phyloP scores from a whole-genome alignment of 1,140 invertebrate genomes.

The Diachasma alloeum region DNA sequence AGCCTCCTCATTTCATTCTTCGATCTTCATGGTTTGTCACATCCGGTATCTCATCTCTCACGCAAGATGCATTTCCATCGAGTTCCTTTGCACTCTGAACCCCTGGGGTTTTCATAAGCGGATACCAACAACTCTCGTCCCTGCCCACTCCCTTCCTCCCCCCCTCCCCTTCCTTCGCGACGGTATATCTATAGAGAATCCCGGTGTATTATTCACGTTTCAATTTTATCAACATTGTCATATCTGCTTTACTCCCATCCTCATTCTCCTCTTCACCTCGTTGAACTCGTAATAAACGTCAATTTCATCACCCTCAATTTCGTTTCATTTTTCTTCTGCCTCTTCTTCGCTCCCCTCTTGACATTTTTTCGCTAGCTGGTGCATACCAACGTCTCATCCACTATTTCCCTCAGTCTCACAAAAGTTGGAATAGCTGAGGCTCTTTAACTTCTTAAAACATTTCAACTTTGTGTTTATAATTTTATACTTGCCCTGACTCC shows the following conservation, averaged over 20 bases:
- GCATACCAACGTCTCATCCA: background rate
- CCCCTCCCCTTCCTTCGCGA: background rate
- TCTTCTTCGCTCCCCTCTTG: background rate
- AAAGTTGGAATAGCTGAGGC: background rate
- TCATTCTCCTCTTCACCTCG: background rate
- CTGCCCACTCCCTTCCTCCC: background rate
- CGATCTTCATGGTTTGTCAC: background rate
- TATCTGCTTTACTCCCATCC: background rate
- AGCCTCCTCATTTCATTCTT: background rate
- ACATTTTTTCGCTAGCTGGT: background rate
- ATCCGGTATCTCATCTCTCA: background rate
- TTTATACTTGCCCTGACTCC: background rate
- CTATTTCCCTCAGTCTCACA: background rate
- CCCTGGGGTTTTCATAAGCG: background rate
- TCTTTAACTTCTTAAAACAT: background rate
- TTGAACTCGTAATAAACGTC: background rate
- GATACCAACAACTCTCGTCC: background rate
- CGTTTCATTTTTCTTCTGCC: background rate
- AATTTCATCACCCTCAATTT: background rate
- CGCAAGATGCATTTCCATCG: background rate
- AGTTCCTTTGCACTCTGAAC: background rate
- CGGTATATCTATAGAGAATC: background rate
- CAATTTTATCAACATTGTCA: background rate
- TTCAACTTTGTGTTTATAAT: constrained; percentile 1
- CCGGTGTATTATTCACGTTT: background rate